Percentiles rank a stretch among this genome's conserved stretches.
phyloP scores from a whole-genome alignment of 2,113 vertebrate species.

The Vulpes lagopus region DNA sequence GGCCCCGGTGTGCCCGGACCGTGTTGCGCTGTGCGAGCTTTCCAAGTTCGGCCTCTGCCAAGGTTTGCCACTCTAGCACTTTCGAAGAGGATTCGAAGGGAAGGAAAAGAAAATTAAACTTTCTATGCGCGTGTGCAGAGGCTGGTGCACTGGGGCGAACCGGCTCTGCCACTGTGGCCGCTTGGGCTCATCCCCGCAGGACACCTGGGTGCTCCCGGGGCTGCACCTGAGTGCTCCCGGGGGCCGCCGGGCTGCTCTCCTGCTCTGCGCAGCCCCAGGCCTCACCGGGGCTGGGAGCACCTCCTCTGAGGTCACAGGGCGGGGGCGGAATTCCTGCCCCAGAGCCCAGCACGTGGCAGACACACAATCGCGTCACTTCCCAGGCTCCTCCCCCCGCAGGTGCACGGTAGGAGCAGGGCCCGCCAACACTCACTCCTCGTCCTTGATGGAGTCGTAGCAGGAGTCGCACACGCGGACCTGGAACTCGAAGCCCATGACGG shows the following conservation, averaged over 20 bases:
- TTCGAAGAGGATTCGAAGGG: neutral
- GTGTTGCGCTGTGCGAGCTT: rapidly evolving
- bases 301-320: neutral
- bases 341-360: neutral
- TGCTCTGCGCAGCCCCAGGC: too few relatives aligned
- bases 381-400: neutral
- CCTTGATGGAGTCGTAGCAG: constrained; percentile 96
- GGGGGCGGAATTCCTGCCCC: neutral
- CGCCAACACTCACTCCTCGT: constrained; percentile 95
- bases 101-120: neutral
- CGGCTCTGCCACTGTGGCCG: neutral
- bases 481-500: constrained; percentile 98
- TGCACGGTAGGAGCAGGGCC: neutral
- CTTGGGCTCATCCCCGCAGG: too few relatives aligned
- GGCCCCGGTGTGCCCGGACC: too few relatives aligned
- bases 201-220: too few relatives aligned
- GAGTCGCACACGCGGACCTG: constrained; percentile 96
- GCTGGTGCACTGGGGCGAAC: rapidly evolving
- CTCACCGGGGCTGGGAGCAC: neutral
- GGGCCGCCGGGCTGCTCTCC: too few relatives aligned
- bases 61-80: neutral
- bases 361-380: neutral
- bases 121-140: neutral
- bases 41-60: neutral
- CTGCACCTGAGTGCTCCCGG: too few relatives aligned